Evolutionary conservation across 2,888 invertebrate species (phyloP), one percentile per base, ranked within the genome.

Genomic region (Fragum sueziense): DNA sequence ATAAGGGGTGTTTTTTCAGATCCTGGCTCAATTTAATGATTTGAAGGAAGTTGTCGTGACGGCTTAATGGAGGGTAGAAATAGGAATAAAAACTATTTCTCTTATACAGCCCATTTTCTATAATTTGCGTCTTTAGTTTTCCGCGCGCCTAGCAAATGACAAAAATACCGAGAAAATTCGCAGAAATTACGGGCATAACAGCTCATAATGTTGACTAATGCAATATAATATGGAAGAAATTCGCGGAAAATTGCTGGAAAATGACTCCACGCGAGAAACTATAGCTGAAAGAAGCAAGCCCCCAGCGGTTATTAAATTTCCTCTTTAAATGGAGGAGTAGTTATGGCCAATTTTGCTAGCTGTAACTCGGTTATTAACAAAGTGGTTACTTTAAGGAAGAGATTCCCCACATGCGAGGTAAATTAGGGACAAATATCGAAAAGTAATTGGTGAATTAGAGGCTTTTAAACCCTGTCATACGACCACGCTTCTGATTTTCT

Each of bases 191-290:
- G 69, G 70, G 73, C 78, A 80, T 83, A 83, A 83, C 69, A 70
- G 80, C 75, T 75, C 73, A 72, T 83, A 83, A 83, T 83, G 83
- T 73, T 59, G 73, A 52, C 70, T 83, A 83, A 83, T 83, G 77
- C 74, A 73, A 75, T 47, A 62, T 83, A 80, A 83, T 83, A 76
- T 80, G 72, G 78, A 73, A 70, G 79, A 82, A 84, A 81, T 78
- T 62, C 78, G 70, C 51, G 61, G 81, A 85, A 84, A 85, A 83
- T 83, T 83, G 83, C 74, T 74, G 22, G 52, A 78, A 76, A 83
- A 80, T 70, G 85, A 51, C 76, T 62, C 62, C 70, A 70, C 70
- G 34, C 29, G 22, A 70, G 79, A 73, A 69, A 68, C 62, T 37
- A n/a, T 54, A 25, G 65, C 34, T 65, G 52, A 34, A 29, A 20